A percentile compares a stretch with the other conserved stretches of the same genome.
Evolutionary conservation across 2,797 vertebrate genomes (phyloP).

Genomic region (Rhinogobio ventralis): DNA sequence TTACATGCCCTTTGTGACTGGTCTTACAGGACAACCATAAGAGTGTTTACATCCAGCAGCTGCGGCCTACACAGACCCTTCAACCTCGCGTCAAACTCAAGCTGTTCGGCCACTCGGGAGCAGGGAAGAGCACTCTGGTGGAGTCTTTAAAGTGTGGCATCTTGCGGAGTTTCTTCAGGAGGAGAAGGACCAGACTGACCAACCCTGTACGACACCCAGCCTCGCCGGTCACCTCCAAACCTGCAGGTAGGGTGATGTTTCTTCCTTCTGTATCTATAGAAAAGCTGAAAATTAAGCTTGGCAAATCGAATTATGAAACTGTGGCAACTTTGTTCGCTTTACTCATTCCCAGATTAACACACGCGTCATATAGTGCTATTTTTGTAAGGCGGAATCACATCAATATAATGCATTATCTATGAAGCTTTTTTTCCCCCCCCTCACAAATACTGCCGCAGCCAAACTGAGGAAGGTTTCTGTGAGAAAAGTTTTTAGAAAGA

Average conservation of each 20-base stretch:
- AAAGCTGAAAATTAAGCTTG: background rate
- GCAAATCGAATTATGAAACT: background rate
- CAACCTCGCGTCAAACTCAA: conserved; percentile 94
- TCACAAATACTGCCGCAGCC: background rate
- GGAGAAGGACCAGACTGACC: conserved; percentile 86
- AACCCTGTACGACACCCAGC: conserved; percentile 87
- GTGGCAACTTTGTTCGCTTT: background rate
- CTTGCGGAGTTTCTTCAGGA: conserved; percentile 93
- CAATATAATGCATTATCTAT: background rate
- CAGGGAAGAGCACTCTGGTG: conserved; percentile 92
- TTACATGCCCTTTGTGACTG: conserved; percentile 36
- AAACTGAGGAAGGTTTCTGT: conserved; percentile 30
- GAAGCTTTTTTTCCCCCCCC: background rate
- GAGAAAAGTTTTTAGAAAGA: conserved; percentile 40
- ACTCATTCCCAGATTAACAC: conserved; percentile 24
- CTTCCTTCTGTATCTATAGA: background rate
- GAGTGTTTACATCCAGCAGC: conserved; percentile 90
- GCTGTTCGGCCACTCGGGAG: conserved; percentile 88
- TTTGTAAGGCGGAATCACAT: background rate
- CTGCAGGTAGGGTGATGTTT: conserved; percentile 80
- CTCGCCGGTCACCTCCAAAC: conserved; percentile 89
- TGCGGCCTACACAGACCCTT: conserved; percentile 85
- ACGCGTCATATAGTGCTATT: background rate
- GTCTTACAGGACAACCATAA: conserved; percentile 87
- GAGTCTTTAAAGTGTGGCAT: conserved; percentile 96